Evolutionary conservation across 2,888 invertebrate species (phyloP), one percentile per base, ranked within the genome.

Genomic region (Leptarthrus brevirostris): DNA sequence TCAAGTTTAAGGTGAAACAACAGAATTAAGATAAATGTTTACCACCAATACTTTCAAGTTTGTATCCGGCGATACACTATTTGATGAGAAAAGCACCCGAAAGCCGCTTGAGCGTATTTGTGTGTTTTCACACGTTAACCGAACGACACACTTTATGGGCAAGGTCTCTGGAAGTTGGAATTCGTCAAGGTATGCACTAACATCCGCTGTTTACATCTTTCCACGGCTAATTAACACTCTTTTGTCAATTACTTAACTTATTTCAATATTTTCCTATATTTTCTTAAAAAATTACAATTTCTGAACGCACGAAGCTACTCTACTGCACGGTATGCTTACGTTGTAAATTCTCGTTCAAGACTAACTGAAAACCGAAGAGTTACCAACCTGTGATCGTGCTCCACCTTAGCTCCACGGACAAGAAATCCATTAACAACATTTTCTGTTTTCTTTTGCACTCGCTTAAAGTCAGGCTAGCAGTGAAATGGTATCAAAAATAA

Each of bases 391-490:
- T 16, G 30, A 47, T 18, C 26, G 44, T 14, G 24, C 44, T 26
- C 26, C 26, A 49, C 66, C 44, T 61, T 5, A n/a, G 22, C 14
- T 18, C 22, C 22, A 20, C 20, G 14, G n/a, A 22, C 66, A 49
- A 47, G 66, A 30, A 44, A 44, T 66, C 66, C 66, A 66, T 66
- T 66, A 66, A 20, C 40, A 40, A 61, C 47, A 8, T 40, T 1
- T 61, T 36, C 44, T 36, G 47, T 44, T 66, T 66, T 66, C 66
- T 66, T 66, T 47, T 49, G 66, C 66, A 66, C 66, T 53, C 26
- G 47, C 44, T 66, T 47, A 49, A 44, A 26, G 16, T 47, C 16
- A 26, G 16, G 30, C 30, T 30, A 44, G 30, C 49, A 66, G 49
- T 66, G 66, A 66, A 66, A 66, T 66, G 66, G 5, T 26, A 47